Evolutionary conservation across 2,888 invertebrate species (phyloP).

Genomic region (Athalia circularis): DNA sequence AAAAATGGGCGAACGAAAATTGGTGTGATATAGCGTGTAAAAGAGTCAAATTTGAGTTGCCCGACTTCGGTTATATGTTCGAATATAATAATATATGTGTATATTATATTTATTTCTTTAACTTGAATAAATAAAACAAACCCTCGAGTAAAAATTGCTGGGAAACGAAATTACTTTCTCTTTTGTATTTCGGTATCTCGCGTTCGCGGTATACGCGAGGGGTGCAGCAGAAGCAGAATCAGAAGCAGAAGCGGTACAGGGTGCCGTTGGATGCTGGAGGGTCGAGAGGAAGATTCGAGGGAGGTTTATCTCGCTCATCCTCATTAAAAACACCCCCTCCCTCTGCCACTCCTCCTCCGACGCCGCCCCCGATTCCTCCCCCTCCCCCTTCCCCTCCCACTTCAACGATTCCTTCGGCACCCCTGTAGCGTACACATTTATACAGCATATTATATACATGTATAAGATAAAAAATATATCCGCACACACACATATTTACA

Average conservation of each 20-base stretch:
- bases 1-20: too few species aligned
- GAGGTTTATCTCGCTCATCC: conserved; percentile 69
- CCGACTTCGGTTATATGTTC: too few species aligned
- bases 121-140: conserved; percentile 40
- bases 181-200: conserved; percentile 63
- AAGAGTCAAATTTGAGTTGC: too few species aligned
- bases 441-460: too few species aligned
- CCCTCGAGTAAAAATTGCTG: conserved; percentile 58
- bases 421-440: conserved; percentile 48
- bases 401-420: conserved; percentile 53
- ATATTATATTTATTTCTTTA: conserved; percentile 12
- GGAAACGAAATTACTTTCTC: conserved; percentile 64
- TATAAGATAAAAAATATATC: background rate
- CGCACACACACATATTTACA: conserved; percentile 21
- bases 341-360: conserved; percentile 52
- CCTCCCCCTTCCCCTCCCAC: conserved; percentile 46
- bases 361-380: conserved; percentile 27
- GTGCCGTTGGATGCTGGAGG: conserved; percentile 38
- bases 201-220: conserved; percentile 50
- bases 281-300: conserved; percentile 43
- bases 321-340: conserved; percentile 67
- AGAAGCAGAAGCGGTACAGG: conserved; percentile 31
- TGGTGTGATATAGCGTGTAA: too few species aligned
- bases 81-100: too few species aligned
- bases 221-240: conserved; percentile 25